Evolutionary conservation across 1,140 invertebrate genomes (phyloP), one percentile per base, ranked within the genome.

Genomic region (Lethrus apterus): DNA sequence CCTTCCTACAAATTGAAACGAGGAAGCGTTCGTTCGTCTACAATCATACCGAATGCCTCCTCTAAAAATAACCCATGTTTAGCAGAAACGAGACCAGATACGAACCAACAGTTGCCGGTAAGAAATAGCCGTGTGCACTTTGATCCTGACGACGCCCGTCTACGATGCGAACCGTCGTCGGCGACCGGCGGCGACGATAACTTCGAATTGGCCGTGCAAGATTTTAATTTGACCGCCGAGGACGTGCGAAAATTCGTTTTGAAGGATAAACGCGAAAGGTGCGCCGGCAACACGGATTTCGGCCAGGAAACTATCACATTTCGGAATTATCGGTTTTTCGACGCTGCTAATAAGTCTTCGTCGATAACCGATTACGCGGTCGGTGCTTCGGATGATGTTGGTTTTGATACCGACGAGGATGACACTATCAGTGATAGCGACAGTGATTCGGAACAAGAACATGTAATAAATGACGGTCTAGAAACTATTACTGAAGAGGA

Each of bases 401-500:
- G 38, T 48, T 26, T 17, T n/a, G 34, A 32, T 2, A 40, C 30
- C 8, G 51, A 32, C 3, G 50, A 20, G 21, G 32, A 40, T 4
- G 44, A 48, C 9, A 55, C 50, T 50, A 48, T 48, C 23, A 54
- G 45, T 48, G 48, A 30, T 35, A 48, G 33, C 20, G 48, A 50
- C 31, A 43, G 44, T 46, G 58, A 60, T 11, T 56, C 51, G 8
- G 60, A 56, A 24, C 42, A 55, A 10, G 60, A 65, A 32, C 57
- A 60, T 38, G 46, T 58, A 23, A 52, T 63, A 14, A 51, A 58
- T 19, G 54, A 52, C 19, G 63, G 61, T 9, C 45, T 67, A 38
- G 59, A 57, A 13, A 67, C 64, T 10, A 67, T 67, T 33, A 55
- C 64, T 5, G 64, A 67, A 44, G 64, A 67, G 47, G 58, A 62